A percentile compares a stretch with the other conserved stretches of the same genome.
These are phyloP conservation scores for Venustoraphidia nigricollis DNA, from an alignment of 2,888 invertebrate genomes.

Conservation along the genomic window DNA sequence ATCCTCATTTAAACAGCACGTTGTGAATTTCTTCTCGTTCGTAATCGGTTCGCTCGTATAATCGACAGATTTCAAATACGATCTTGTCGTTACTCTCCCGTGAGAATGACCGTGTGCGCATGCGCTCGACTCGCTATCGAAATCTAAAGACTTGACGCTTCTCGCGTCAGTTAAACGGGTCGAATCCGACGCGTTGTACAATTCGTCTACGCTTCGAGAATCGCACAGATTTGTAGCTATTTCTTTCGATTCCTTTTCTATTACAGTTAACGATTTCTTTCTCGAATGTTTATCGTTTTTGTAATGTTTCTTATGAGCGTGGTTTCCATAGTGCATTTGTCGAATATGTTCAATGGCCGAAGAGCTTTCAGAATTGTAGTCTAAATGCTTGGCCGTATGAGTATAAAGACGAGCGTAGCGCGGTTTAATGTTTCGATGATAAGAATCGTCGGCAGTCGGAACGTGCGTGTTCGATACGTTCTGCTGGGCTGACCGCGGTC, in stretches of 20 bases:
- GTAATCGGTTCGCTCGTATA: conserved; percentile 42
- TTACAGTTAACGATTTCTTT: conserved; percentile 37
- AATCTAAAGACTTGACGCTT: conserved; percentile 58
- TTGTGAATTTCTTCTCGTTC: conserved; percentile 26
- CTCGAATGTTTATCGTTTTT: conserved; percentile 18
- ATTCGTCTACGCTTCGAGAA: conserved; percentile 29
- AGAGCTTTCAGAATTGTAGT: conserved; percentile 43
- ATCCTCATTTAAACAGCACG: conserved; percentile 22
- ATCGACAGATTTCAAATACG: conserved; percentile 25
- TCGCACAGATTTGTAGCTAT: conserved; percentile 23
- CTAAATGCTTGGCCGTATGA: conserved; percentile 29
- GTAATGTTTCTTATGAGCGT: conserved; percentile 14
- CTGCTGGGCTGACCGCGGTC: conserved; percentile 38
- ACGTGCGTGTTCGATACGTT: conserved; percentile 39
- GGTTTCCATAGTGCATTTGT: conserved; percentile 7
- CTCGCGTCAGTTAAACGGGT: conserved; percentile 29
- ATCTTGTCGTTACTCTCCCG: conserved; percentile 7
- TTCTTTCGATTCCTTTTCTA: conserved; percentile 33
- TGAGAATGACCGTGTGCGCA: conserved; percentile 10
- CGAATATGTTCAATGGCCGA: conserved; percentile 33
- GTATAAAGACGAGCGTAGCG: conserved; percentile 9
- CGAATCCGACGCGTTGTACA: conserved; percentile 28
- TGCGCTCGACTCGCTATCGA: conserved; percentile 48
- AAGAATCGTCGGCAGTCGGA: conserved; percentile 17
- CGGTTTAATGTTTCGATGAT: conserved; percentile 19